These are phyloP conservation scores for Zoanthus sansibaricus DNA, from an alignment of 92 coral and sea anemone species.

Conservation along the genomic window DNA sequence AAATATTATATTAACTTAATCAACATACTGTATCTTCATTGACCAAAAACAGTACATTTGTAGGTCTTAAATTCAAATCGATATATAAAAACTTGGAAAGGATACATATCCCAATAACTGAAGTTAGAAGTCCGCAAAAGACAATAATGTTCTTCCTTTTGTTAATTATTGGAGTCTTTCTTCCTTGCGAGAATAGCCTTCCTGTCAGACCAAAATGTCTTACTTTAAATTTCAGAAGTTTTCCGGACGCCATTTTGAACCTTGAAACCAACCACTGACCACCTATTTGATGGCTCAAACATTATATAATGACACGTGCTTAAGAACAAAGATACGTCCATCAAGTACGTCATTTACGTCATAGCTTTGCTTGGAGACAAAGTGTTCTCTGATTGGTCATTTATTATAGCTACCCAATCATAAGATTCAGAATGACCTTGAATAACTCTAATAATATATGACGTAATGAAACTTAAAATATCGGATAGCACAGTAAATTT, in stretches of 20 bases:
- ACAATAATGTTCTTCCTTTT: slow-evolving; percentile 77
- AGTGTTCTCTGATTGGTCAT: not conserved
- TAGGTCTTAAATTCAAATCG: not conserved
- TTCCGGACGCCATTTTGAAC: slow-evolving; percentile 79
- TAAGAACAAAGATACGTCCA: not conserved
- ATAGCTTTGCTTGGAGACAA: not conserved
- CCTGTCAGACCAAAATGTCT: slow-evolving; percentile 60
- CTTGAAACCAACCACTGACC: slow-evolving; percentile 60
- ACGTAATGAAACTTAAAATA: slow-evolving; percentile 52
- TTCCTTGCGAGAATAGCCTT: slow-evolving; percentile 53
- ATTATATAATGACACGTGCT: not conserved
- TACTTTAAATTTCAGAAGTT: slow-evolving; percentile 55
- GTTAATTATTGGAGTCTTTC: slow-evolving; percentile 40
- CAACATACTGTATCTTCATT: not conserved
- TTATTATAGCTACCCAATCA: not conserved
- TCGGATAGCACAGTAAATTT: slow-evolving; percentile 1
- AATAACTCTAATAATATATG: not conserved
- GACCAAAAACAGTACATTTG: not conserved
- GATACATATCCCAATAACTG: slow-evolving; percentile 98
- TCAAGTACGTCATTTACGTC: slow-evolving; percentile 41
- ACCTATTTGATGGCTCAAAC: slow-evolving; percentile 28
- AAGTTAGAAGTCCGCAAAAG: slow-evolving; percentile 85
- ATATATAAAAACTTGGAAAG: slow-evolving; percentile 52
- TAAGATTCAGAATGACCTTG: slow-evolving; percentile 23
- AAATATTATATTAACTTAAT: too few relatives aligned